phyloP scores from a whole-genome alignment of 2,113 vertebrate species.

The Tenrec ecaudatus region DNA sequence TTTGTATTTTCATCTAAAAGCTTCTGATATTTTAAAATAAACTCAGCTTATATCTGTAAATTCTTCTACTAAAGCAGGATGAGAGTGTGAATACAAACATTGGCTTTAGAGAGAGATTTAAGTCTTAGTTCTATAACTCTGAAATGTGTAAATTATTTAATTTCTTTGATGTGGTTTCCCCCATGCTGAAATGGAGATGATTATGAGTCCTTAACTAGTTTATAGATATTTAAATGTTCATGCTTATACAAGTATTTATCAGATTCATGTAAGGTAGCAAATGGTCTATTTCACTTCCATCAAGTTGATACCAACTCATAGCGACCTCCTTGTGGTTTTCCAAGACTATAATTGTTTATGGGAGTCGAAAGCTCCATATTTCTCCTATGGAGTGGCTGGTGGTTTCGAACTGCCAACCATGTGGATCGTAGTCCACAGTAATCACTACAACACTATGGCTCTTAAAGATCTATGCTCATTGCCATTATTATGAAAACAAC shows the following conservation, averaged over 20 bases:
- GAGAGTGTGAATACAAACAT: not conserved
- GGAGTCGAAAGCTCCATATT: too few species aligned
- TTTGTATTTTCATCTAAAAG: not conserved
- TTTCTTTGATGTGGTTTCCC: not conserved
- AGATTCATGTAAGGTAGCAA: not conserved
- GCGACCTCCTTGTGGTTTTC: too few species aligned
- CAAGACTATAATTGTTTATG: too few species aligned
- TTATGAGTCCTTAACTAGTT: not conserved
- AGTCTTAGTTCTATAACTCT: not conserved
- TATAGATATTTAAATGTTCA: not conserved
- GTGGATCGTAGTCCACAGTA: too few species aligned
- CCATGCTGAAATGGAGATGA: not conserved
- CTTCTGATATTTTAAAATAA: too few species aligned
- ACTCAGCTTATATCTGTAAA: not conserved
- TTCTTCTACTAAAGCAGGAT: not conserved
- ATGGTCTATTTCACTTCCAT: not conserved
- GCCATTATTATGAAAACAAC: not conserved
- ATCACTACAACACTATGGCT: too few species aligned
- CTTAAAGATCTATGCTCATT: not conserved
- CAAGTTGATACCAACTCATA: too few species aligned
- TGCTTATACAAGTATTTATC: not conserved
- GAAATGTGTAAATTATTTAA: too few species aligned
- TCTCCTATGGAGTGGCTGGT: too few species aligned
- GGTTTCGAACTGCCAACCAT: too few species aligned
- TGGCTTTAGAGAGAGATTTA: not conserved